Evolutionary conservation across 2,888 invertebrate genomes (phyloP), one percentile per base, ranked within the genome.

Genomic region (Meandrusa payeni): DNA sequence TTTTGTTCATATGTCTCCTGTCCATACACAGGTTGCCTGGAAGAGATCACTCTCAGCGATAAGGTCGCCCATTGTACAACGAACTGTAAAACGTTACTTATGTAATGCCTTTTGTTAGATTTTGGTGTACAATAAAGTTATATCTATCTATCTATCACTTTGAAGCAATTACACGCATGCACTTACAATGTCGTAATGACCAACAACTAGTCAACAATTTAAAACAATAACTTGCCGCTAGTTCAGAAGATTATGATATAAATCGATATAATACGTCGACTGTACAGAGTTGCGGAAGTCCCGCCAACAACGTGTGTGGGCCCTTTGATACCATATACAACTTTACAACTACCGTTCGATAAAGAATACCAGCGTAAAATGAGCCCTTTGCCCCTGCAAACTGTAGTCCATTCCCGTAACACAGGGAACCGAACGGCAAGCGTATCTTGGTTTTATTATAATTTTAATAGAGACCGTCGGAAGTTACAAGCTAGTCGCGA

Each of bases 291-390:
- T 52, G 54, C 64, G 76, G 76, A 76, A 72, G 72, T 64, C 52
- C 53, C 45, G 48, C 34, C 70, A 45, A 50, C 73, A 47, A 53
- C 63, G 74, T 70, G 77, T 73, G 77, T 76, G 76, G 73, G 59
- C 73, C 65, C 62, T 66, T 67, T 67, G 63, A 71, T 67, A 61
- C 55, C 24, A 17, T 26, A 3, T 10, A 28, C 41, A 33, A 34
- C 28, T 15, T 34, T 34, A 10, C 11, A 15, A 10, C 9, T 17
- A 11, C 20, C 2, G 26, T 1, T 13, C 33, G 4, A 3, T n/a
- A 5, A 3, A 15, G 3, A n/a, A n/a, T 6, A 6, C 5, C 37
- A 6, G 11, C 1, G 5, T 5, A 26, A 42, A 23, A 9, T 27
- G 27, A 26, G 20, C 31, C 19, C 20, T 43, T 10, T 24, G 6